Evolutionary conservation across 2,888 invertebrate genomes (phyloP).

Genomic region (Argynnis bischoffii): DNA sequence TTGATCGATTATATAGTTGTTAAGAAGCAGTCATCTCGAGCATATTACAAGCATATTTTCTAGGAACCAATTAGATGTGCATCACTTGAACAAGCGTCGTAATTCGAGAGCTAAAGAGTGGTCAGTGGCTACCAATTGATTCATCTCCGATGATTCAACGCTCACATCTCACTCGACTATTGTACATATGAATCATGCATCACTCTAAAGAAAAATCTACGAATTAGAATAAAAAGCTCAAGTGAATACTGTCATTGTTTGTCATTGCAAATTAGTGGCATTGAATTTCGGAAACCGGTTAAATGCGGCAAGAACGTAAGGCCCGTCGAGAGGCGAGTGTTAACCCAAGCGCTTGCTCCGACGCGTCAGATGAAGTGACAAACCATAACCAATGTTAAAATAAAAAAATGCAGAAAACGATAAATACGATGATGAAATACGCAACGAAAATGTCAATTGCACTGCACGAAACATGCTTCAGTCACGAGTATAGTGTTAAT

Average conservation of each 20-base stretch:
- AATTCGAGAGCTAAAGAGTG: constrained; percentile 14
- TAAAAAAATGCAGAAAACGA: constrained; percentile 25
- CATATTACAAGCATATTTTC: background rate
- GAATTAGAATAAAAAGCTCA: constrained; percentile 42
- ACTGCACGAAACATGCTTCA: constrained; percentile 64
- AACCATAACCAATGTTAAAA: constrained; percentile 37
- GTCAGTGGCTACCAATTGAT: constrained; percentile 4
- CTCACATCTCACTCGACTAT: constrained; percentile 23
- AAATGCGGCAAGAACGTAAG: constrained; percentile 13
- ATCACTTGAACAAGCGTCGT: constrained; percentile 17
- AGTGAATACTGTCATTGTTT: constrained; percentile 27
- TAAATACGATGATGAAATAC: constrained; percentile 34
- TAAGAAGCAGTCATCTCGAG: background rate
- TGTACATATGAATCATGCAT: constrained; percentile 44
- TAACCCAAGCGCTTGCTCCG: constrained; percentile 30
- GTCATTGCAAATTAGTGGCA: constrained; percentile 33
- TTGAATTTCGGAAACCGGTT: constrained; percentile 2
- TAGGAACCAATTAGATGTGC: constrained; percentile 24
- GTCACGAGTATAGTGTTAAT: constrained; percentile 57
- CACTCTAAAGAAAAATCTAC: constrained; percentile 44
- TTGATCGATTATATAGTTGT: background rate
- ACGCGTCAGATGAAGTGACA: constrained; percentile 24
- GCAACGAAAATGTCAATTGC: constrained; percentile 52
- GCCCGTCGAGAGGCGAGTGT: constrained; percentile 4
- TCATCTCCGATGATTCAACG: constrained; percentile 10